phyloP scores from a whole-genome alignment of 2,888 invertebrate genomes.

The Eupeodes latifasciatus region DNA sequence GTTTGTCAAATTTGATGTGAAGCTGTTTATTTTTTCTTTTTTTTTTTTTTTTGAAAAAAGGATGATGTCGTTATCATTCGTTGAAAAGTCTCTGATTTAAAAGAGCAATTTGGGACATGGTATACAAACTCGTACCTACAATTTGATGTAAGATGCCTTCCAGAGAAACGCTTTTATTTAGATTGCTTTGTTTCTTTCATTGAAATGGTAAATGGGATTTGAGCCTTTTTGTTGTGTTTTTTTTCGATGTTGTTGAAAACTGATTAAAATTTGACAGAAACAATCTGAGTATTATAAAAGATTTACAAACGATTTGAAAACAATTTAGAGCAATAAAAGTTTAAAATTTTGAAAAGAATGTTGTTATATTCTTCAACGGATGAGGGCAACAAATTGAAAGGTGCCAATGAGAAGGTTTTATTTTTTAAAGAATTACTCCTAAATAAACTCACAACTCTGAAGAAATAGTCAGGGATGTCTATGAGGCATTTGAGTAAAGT shows the following conservation, averaged over 20 bases:
- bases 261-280: slow-evolving; percentile 21
- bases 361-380: too few relatives aligned
- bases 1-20: slow-evolving; percentile 39
- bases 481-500: too few relatives aligned
- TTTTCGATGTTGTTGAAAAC: neutral
- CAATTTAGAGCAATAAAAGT: neutral
- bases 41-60: slow-evolving; percentile 14
- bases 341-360: neutral
- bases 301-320: slow-evolving; percentile 22
- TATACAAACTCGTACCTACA: neutral
- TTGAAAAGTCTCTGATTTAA: slow-evolving; percentile 45
- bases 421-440: too few relatives aligned
- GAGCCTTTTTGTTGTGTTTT: slow-evolving; percentile 6
- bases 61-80: slow-evolving; percentile 49
- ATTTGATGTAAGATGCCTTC: slow-evolving; percentile 45
- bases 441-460: too few relatives aligned
- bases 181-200: slow-evolving; percentile 51
- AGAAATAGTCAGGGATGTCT: too few relatives aligned
- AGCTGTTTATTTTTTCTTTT: slow-evolving; percentile 18
- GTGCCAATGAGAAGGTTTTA: too few relatives aligned
- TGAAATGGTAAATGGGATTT: slow-evolving; percentile 30
- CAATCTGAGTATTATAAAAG: slow-evolving; percentile 7
- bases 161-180: slow-evolving; percentile 33
- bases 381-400: too few relatives aligned
- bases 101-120: slow-evolving; percentile 51